A percentile compares a stretch with the other conserved stretches of the same genome.
Evolutionary conservation across 1,140 invertebrate genomes (phyloP).

Genomic region (Paraescarpia echinospica): DNA sequence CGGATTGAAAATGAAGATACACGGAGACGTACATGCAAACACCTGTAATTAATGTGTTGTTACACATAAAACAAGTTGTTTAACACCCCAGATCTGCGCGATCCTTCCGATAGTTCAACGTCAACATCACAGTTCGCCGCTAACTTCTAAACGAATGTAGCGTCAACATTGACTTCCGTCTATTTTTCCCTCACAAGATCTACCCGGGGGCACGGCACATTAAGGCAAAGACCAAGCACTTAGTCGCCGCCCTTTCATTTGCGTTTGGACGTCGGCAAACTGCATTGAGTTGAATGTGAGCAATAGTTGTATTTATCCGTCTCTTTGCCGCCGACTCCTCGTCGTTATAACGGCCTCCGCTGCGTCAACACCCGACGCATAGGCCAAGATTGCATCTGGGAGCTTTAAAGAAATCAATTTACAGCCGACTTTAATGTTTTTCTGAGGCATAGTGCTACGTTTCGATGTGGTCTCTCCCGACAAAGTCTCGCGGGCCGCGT

Average conservation of each 20-base stretch:
- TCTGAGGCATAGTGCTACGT: background rate
- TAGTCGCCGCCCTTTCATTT: background rate
- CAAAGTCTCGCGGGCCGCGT: background rate
- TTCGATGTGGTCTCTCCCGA: background rate
- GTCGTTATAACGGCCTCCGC: background rate
- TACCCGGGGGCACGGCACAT: background rate
- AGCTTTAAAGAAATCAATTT: conserved; percentile 6
- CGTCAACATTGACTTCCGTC: background rate
- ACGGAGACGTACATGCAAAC: background rate
- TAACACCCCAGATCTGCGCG: background rate
- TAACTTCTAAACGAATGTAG: background rate
- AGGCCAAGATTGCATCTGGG: background rate
- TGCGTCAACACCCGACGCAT: background rate
- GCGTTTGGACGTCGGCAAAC: background rate
- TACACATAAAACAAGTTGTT: background rate
- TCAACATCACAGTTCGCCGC: background rate
- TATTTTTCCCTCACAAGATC: background rate
- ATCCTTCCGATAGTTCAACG: background rate
- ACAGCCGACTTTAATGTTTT: background rate
- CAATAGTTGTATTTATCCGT: background rate
- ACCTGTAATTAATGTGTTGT: background rate
- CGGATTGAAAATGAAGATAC: background rate
- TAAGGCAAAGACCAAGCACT: background rate
- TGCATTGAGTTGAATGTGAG: background rate
- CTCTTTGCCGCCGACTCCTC: background rate